A percentile compares a stretch with the other conserved stretches of the same genome.
phyloP scores from a whole-genome alignment of 2,888 invertebrate genomes.

The Campoplex capitator region DNA sequence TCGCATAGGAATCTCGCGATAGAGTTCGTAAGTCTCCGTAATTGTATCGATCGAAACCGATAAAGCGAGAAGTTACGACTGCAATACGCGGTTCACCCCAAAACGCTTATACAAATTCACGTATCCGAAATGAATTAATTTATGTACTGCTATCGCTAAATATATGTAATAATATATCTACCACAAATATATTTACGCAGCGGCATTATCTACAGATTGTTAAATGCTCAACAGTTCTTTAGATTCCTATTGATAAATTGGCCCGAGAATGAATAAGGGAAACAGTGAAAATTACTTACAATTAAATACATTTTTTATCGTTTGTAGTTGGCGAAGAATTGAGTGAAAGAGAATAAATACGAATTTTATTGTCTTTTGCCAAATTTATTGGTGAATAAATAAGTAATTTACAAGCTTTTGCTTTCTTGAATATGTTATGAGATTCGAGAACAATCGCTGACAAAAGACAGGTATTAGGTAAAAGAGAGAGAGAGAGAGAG shows the following conservation, averaged over 20 bases:
- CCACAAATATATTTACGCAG: not conserved
- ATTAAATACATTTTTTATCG: not conserved
- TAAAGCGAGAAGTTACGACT: constrained; percentile 6
- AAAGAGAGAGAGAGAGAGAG: not conserved
- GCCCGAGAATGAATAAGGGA: not conserved
- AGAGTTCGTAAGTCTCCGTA: constrained; percentile 25
- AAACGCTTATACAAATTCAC: constrained; percentile 27
- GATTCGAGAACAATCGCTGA: not conserved
- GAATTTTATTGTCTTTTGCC: not conserved
- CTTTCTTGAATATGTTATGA: not conserved
- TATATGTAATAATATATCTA: not conserved
- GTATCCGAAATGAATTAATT: constrained; percentile 24
- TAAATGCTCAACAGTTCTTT: constrained; percentile 1
- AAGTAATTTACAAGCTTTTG: not conserved
- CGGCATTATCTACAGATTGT: not conserved
- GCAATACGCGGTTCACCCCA: constrained; percentile 25
- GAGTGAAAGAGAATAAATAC: not conserved
- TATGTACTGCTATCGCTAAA: not conserved
- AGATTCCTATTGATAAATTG: not conserved
- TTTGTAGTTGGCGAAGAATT: not conserved
- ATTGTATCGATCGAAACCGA: constrained; percentile 41
- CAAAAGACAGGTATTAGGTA: not conserved
- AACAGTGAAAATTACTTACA: not conserved
- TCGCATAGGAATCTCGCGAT: not conserved
- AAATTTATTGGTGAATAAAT: not conserved